Conservation (phyloP, 2,888 invertebrate species). For the Camponotus fellah region DNA sequence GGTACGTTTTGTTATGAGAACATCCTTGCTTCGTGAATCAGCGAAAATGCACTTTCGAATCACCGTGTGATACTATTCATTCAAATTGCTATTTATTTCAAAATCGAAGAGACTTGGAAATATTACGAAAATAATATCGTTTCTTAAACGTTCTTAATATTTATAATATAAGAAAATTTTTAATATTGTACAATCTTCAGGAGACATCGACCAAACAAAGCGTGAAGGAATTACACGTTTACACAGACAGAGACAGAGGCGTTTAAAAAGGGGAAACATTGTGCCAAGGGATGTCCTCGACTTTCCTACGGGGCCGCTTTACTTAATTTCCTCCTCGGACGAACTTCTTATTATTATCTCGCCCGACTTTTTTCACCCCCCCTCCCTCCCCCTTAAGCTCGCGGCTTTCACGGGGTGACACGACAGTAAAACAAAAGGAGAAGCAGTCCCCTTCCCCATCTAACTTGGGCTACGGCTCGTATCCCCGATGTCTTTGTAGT, state of each 20-base stretch:
- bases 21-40: constrained; percentile 12
- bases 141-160: neutral
- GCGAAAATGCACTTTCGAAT: neutral
- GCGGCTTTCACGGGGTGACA: constrained; percentile 53
- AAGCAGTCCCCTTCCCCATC: constrained; percentile 54
- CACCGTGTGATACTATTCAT: constrained; percentile 10
- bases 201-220: constrained; percentile 10
- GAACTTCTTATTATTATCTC: constrained; percentile 82
- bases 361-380: constrained; percentile 71
- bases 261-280: constrained; percentile 33
- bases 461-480: constrained; percentile 45
- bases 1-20: constrained; percentile 62
- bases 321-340: constrained; percentile 82
- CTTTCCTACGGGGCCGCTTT: constrained; percentile 68
- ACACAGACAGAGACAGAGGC: constrained; percentile 32
- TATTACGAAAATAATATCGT: neutral
- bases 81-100: constrained; percentile 19
- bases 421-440: constrained; percentile 81
- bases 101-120: neutral
- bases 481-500: constrained; percentile 47
- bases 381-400: constrained; percentile 48
- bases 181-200: neutral
- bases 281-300: constrained; percentile 48
- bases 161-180: neutral
- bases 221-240: constrained; percentile 46